phyloP scores from a whole-genome alignment of 2,113 vertebrate genomes.

The Amazona guildingii region DNA sequence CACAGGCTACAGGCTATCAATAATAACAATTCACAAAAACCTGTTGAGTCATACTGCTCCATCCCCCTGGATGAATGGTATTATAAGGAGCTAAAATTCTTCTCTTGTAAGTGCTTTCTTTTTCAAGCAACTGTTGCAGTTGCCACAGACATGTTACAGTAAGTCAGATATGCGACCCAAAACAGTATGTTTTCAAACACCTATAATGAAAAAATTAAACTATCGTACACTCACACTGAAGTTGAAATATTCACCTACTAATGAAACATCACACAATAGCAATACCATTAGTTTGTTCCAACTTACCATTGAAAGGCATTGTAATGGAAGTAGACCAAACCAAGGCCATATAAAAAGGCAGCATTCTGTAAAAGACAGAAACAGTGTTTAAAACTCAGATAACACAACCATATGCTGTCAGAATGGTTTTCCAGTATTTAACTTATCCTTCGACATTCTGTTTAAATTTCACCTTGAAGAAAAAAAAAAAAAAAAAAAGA shows the following conservation, averaged over 20 bases:
- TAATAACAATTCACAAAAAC: not conserved
- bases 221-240: not conserved
- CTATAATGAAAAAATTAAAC: not conserved
- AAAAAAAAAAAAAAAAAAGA: not conserved
- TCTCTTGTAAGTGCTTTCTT: not conserved
- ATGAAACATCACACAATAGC: not conserved
- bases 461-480: not conserved
- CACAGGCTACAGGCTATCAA: not conserved
- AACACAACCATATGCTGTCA: not conserved
- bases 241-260: not conserved
- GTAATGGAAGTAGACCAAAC: slow-evolving; percentile 99
- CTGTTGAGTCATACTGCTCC: not conserved
- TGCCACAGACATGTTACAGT: not conserved
- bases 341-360: slow-evolving; percentile 99
- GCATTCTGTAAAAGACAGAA: slow-evolving; percentile 88
- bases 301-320: slow-evolving; percentile 99
- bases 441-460: not conserved
- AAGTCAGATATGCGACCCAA: not conserved
- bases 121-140: not conserved
- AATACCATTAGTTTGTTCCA: not conserved
- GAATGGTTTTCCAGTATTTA: not conserved
- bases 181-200: not conserved
- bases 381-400: not conserved
- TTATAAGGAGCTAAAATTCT: not conserved
- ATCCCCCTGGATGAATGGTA: accelerated